These are phyloP conservation scores for Tortrix viridana DNA, from an alignment of 2,888 invertebrate species.

Conservation along the genomic window DNA sequence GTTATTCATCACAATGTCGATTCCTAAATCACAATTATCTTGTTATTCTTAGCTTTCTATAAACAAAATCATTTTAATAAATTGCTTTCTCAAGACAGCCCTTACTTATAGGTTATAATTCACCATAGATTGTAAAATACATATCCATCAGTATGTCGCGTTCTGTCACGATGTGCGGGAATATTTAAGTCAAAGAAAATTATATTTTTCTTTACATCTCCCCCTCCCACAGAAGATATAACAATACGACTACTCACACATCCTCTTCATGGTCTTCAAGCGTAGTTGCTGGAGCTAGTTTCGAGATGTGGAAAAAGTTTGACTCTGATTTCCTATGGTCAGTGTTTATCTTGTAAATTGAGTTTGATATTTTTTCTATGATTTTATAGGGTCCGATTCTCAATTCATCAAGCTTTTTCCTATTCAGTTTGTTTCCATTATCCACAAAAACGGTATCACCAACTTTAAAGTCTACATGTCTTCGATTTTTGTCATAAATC, in stretches of 20 bases:
- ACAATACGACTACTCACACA: too few species aligned
- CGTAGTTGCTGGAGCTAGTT: too few species aligned
- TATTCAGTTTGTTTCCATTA: conserved; percentile 49
- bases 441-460: conserved; percentile 47
- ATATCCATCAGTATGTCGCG: background rate
- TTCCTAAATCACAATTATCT: background rate
- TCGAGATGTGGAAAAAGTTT: too few species aligned
- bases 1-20: background rate
- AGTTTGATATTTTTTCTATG: conserved; percentile 45
- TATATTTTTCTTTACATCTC: background rate
- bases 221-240: too few species aligned
- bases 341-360: conserved; percentile 47
- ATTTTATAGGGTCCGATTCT: conserved; percentile 46
- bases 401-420: conserved; percentile 48
- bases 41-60: too few species aligned
- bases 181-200: background rate
- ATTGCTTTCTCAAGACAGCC: too few species aligned
- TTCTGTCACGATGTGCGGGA: background rate
- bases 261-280: too few species aligned
- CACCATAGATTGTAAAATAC: too few species aligned
- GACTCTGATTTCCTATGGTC: conserved; percentile 42
- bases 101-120: too few species aligned
- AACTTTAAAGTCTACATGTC: conserved; percentile 37
- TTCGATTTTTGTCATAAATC: conserved; percentile 39
- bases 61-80: too few species aligned